Percentiles rank a stretch among this genome's conserved stretches.
phyloP scores from a whole-genome alignment of 2,113 vertebrate species.

The Labeo catla region DNA sequence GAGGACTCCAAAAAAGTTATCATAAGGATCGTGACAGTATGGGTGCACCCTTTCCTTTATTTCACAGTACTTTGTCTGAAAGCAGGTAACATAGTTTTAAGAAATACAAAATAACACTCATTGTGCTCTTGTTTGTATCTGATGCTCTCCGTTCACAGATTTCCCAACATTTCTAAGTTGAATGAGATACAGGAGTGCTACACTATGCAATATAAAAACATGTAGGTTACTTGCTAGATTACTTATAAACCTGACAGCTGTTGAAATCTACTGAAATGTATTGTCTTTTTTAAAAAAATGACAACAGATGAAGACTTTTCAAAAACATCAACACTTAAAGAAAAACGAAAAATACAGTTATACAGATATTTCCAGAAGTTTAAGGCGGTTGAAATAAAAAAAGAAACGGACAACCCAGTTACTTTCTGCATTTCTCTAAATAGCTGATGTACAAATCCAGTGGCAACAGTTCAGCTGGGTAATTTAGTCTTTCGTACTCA shows the following conservation, averaged over 20 bases:
- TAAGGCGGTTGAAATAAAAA: conserved; percentile 80
- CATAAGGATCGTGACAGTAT: conserved; percentile 55
- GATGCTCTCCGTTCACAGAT: conserved; percentile 70
- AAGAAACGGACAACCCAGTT: conserved; percentile 73
- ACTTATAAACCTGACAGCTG: conserved; percentile 78
- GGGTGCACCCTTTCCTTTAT: conserved; percentile 79
- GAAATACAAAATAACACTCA: conserved; percentile 68
- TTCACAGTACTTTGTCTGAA: conserved; percentile 82
- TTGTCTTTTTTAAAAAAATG: conserved; percentile 65
- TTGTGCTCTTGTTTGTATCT: conserved; percentile 83
- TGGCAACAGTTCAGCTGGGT: conserved; percentile 74
- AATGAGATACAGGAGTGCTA: conserved; percentile 82
- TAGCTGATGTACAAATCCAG: conserved; percentile 76
- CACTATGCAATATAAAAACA: conserved; percentile 84
- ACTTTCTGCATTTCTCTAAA: conserved; percentile 59
- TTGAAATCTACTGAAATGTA: conserved; percentile 75
- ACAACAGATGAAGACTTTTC: conserved; percentile 72
- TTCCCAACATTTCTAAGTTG: conserved; percentile 72
- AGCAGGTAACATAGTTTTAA: conserved; percentile 81
- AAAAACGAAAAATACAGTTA: conserved; percentile 73
- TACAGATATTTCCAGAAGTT: conserved; percentile 76
- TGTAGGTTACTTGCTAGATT: conserved; percentile 75
- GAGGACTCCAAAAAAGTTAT: conserved; percentile 4
- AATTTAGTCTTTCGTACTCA: conserved; percentile 72
- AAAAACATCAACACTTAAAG: conserved; percentile 74